Conservation (phyloP, 2,797 vertebrate genomes). For the Phalloptychus januarius region DNA sequence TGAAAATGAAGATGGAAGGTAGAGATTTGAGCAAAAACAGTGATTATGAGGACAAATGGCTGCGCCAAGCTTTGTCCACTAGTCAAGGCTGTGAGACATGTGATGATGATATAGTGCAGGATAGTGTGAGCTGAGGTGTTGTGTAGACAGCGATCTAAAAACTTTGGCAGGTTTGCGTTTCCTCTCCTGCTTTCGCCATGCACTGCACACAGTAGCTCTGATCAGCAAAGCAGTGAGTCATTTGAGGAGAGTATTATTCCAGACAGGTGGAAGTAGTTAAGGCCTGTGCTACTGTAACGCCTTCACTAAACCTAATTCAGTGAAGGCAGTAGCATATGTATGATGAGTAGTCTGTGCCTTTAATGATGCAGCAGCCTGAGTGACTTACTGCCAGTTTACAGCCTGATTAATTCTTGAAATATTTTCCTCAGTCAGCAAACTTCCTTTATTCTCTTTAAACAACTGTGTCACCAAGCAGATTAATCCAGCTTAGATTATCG, state of each 20-base stretch:
- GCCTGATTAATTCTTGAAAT: neutral
- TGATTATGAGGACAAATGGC: slow-evolving; percentile 31
- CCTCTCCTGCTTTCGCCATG: slow-evolving; percentile 6
- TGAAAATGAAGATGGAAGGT: neutral
- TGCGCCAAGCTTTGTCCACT: slow-evolving; percentile 34
- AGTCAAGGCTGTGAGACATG: slow-evolving; percentile 10
- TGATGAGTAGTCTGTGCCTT: slow-evolving; percentile 1
- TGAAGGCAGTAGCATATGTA: slow-evolving; percentile 40
- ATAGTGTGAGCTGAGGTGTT: neutral
- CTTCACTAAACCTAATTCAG: slow-evolving; percentile 27
- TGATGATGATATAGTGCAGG: neutral
- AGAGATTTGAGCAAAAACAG: neutral
- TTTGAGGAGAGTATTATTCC: slow-evolving; percentile 26
- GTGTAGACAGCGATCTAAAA: neutral
- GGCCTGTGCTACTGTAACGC: slow-evolving; percentile 41
- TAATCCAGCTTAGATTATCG: neutral
- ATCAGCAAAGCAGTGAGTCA: slow-evolving; percentile 52
- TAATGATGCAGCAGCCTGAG: neutral
- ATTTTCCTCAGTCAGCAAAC: neutral
- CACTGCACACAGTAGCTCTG: slow-evolving; percentile 25
- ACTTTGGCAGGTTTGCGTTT: neutral
- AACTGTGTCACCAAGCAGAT: neutral
- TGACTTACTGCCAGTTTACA: neutral
- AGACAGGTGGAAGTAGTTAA: slow-evolving; percentile 66
- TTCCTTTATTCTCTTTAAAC: neutral